Base-by-base conservation (phyloP, 2,113 vertebrate genomes). In the Bubo scandiacus region DNA sequence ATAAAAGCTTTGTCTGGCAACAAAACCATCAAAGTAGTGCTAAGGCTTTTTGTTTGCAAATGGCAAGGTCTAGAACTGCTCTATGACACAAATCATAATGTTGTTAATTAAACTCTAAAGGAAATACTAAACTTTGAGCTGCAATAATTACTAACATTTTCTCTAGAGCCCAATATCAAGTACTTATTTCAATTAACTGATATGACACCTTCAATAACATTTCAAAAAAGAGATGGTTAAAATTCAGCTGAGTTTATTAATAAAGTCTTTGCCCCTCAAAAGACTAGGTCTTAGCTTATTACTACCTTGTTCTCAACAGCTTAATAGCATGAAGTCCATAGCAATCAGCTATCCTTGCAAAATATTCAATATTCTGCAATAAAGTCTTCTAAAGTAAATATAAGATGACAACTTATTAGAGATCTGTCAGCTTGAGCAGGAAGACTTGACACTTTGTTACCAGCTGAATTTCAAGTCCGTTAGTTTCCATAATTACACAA, bases 401-500 rank as follows among this genome's bases (percentile, higher is more conserved):
- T 27, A 57, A 96, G 23, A 74, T 95, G 94, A 97, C 87, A 97
- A 95, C 59, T 97, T 93, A 89, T 97, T 96, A 97, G 86, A 94
- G 80, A 87, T 90, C 45, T 97, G 95, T 92, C 92, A 94, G 45
- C n/a, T 91, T 92, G 87, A 97, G 94, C 68, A 81, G 51, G 52
- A 97, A 79, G 73, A 79, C 26, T 93, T 75, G 84, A 95, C 79
- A 84, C 88, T 80, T 94, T 91, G 34, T 95, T 95, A 96, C 91
- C 42, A 96, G 80, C 47, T 58, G 71, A 95, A 95, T 59, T 95
- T 96, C 59, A 81, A 79, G 58, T 96, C 51, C 2, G 30, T 95
- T 94, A 81, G n/a, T 93, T 97, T 97, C 43, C 9, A 72, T 96
- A 97, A 97, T 73, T 90, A 51, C 84, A 85, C n/a, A 97, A 94